Percentiles rank a stretch among this genome's conserved stretches.
These are phyloP conservation scores for Zootoca vivipara DNA, from an alignment of 2,113 vertebrate genomes.

Conservation along the genomic window DNA sequence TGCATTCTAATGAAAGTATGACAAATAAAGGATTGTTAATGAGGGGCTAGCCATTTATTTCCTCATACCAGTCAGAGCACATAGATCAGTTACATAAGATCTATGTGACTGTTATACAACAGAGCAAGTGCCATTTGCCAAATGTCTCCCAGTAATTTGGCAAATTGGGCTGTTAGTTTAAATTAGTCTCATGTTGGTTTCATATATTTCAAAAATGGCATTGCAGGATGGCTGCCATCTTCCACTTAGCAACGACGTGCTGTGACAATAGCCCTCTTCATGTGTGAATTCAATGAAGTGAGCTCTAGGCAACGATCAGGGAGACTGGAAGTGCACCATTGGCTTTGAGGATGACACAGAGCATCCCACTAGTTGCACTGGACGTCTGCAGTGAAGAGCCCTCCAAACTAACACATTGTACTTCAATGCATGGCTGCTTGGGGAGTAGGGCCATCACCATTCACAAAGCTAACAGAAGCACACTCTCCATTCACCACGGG, in stretches of 20 bases:
- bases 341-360: not conserved
- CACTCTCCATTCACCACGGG: not conserved
- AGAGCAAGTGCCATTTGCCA: constrained; percentile 10
- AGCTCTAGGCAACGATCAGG: not conserved
- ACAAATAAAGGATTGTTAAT: not conserved
- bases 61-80: not conserved
- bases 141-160: constrained; percentile 20
- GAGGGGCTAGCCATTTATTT: not conserved
- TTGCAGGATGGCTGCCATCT: not conserved
- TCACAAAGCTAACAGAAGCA: no score
- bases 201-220: not conserved
- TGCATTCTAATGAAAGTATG: not conserved
- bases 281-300: no score
- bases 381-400: no score
- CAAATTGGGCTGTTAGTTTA: constrained; percentile 12
- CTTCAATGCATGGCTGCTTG: not conserved
- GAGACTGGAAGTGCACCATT: not conserved
- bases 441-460: no score
- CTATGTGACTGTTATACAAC: not conserved
- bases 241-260: not conserved
- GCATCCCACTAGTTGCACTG: no score
- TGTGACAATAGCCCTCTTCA: not conserved
- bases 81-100: constrained; percentile 3
- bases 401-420: no score
- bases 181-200: constrained; percentile 13